A percentile compares a stretch with the other conserved stretches of the same genome.
phyloP scores from a whole-genome alignment of 2,113 vertebrate genomes.

The Oryzias javanicus region DNA sequence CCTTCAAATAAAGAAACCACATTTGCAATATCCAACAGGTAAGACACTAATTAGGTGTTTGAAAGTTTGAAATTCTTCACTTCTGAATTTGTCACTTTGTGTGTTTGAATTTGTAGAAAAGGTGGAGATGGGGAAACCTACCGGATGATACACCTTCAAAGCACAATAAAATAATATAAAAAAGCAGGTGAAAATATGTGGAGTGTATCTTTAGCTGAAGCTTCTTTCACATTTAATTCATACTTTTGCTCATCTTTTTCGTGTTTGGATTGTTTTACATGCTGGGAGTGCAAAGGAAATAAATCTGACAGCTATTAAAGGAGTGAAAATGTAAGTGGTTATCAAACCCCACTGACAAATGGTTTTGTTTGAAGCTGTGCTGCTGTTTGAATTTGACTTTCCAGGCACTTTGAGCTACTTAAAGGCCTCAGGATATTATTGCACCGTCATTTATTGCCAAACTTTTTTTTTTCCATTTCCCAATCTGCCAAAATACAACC shows the following conservation, averaged over 20 bases:
- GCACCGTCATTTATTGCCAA: slow-evolving; percentile 9
- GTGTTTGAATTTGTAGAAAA: slow-evolving; percentile 3
- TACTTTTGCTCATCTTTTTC: slow-evolving; percentile 14
- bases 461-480: slow-evolving; percentile 24
- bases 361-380: not conserved
- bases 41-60: not conserved
- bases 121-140: slow-evolving; percentile 5
- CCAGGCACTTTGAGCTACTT: slow-evolving; percentile 60
- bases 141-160: slow-evolving; percentile 6
- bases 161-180: no score
- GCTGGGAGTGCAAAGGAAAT: not conserved
- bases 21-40: slow-evolving; percentile 1
- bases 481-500: slow-evolving; percentile 22
- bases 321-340: not conserved
- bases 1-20: slow-evolving; percentile 31
- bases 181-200: not conserved
- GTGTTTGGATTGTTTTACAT: slow-evolving; percentile 6
- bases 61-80: not conserved
- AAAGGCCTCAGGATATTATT: slow-evolving; percentile 24
- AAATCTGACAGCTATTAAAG: not conserved
- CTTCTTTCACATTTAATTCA: slow-evolving; percentile 13
- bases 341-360: not conserved
- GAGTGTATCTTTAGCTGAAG: slow-evolving; percentile 3
- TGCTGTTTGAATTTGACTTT: slow-evolving; percentile 29
- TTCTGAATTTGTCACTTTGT: not conserved